Evolutionary conservation across 2,888 invertebrate genomes (phyloP).

Genomic region (Dyspetes luteomarginatus): DNA sequence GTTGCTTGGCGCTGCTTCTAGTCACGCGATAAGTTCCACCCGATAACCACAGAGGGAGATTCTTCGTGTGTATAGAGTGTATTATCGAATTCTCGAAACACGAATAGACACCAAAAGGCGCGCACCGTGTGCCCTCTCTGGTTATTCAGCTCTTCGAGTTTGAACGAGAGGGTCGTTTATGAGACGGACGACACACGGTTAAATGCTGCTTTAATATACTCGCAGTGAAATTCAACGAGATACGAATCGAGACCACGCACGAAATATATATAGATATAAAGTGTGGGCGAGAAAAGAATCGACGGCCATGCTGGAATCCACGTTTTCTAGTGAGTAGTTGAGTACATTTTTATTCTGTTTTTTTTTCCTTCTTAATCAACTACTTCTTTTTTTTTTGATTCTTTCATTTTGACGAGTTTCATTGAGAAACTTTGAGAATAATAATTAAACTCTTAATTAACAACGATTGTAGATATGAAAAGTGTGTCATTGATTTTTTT

Average conservation of each 20-base stretch:
- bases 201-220: neutral
- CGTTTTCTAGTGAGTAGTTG: constrained; percentile 51
- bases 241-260: neutral
- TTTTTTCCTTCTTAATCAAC: neutral
- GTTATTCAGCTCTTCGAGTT: constrained; percentile 10
- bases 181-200: neutral
- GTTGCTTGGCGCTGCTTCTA: constrained; percentile 59
- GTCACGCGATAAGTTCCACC: constrained; percentile 25
- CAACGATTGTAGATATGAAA: too few species aligned
- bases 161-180: constrained; percentile 12
- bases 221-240: neutral
- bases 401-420: neutral
- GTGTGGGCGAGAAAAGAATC: neutral
- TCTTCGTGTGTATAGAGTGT: constrained; percentile 17
- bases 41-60: neutral
- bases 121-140: neutral
- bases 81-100: neutral
- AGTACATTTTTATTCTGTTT: constrained; percentile 4
- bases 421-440: too few species aligned
- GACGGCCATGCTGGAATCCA: constrained; percentile 49
- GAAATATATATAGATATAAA: neutral
- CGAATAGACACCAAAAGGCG: too few species aligned
- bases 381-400: neutral
- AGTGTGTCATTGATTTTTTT: neutral
- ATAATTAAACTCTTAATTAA: too few species aligned